These are phyloP conservation scores for Piezodorus guildinii DNA, from an alignment of 1,140 invertebrate species.

Conservation along the genomic window DNA sequence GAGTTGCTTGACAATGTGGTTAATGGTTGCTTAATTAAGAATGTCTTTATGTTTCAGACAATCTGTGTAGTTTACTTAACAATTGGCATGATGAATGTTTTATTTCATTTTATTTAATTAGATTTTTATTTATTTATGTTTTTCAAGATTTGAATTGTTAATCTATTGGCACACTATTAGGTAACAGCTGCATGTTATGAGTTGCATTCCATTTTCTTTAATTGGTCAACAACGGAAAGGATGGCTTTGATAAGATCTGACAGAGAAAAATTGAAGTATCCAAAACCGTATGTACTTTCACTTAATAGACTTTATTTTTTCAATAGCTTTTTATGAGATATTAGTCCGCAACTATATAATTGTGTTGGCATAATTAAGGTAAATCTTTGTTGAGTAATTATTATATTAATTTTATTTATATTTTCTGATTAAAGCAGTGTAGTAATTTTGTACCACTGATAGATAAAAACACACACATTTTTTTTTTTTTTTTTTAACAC, in stretches of 20 bases:
- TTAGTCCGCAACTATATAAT: too few species aligned
- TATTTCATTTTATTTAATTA: background rate
- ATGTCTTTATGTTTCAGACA: background rate
- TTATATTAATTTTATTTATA: too few species aligned
- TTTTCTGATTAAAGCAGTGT: too few species aligned
- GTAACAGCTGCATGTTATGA: slow-evolving; percentile 22
- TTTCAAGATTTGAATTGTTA: background rate
- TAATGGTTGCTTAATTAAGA: too few species aligned
- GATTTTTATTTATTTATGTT: background rate
- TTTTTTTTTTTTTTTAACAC: too few species aligned
- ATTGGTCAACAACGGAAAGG: slow-evolving; percentile 14
- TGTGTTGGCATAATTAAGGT: too few species aligned
- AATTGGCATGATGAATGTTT: background rate
- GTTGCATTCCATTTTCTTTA: slow-evolving; percentile 19
- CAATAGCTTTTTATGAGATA: too few species aligned
- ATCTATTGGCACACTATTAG: slow-evolving; percentile 9
- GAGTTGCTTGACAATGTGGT: too few species aligned
- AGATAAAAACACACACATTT: too few species aligned
- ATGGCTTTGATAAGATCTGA: slow-evolving; percentile 15
- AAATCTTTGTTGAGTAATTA: too few species aligned
- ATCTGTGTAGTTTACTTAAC: background rate
- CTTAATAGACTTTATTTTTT: background rate
- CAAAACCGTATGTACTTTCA: slow-evolving; percentile 2
- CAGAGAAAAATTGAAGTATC: slow-evolving; percentile 6
- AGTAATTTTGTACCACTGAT: too few species aligned